Conservation (phyloP, 2,797 vertebrate genomes). For the Tinamus major region DNA sequence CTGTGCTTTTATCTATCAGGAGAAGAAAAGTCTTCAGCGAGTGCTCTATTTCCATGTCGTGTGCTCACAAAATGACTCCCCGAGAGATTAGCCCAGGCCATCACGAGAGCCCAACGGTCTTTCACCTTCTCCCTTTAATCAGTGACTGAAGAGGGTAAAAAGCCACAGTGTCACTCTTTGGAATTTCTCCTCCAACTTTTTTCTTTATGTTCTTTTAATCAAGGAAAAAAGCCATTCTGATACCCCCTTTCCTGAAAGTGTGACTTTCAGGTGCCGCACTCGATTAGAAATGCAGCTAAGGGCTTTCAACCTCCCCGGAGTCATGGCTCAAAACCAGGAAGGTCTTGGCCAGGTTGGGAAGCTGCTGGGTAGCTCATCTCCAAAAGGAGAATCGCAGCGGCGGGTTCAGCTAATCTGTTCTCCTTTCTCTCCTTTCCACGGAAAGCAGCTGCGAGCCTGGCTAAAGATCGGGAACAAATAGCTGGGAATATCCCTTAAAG, state of each 20-base stretch:
- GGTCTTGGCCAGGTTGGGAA: neutral
- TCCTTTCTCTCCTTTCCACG: neutral
- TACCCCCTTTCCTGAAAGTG: neutral
- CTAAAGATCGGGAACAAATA: neutral
- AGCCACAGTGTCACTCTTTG: neutral
- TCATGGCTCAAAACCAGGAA: neutral
- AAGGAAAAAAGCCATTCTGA: neutral
- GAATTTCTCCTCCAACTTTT: conserved; percentile 3
- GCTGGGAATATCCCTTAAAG: neutral
- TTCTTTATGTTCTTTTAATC: neutral
- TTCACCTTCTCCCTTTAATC: neutral
- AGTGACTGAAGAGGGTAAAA: neutral
- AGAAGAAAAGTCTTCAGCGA: accelerated
- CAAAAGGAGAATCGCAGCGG: conserved; percentile 46
- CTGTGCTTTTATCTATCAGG: conserved; percentile 6
- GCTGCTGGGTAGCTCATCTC: conserved; percentile 23
- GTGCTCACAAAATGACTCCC: neutral
- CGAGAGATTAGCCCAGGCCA: neutral
- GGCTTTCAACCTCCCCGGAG: neutral
- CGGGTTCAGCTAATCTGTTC: neutral
- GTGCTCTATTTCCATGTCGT: neutral
- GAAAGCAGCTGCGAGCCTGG: conserved; percentile 43
- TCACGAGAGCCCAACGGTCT: neutral
- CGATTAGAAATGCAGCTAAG: neutral
- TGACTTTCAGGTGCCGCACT: neutral